Evolutionary conservation across 2,113 vertebrate species (phyloP).

Genomic region (Bos javanicus): DNA sequence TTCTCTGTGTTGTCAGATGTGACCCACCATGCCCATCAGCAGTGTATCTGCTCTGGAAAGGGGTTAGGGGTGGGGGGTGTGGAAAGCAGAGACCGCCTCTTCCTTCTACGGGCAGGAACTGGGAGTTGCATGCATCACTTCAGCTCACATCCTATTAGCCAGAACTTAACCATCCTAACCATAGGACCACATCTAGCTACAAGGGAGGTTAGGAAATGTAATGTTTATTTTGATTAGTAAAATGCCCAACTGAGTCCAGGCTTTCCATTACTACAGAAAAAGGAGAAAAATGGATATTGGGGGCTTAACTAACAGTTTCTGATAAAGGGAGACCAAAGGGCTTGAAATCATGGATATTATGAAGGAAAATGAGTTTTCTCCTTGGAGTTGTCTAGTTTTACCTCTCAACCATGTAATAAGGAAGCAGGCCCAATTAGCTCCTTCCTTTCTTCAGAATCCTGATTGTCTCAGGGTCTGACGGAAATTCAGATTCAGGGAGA

Average conservation of each 20-base stretch:
- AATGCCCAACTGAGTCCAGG: background rate
- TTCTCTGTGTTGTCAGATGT: background rate
- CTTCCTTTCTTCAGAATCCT: background rate
- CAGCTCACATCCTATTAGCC: background rate
- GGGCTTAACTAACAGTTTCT: background rate
- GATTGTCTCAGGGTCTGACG: background rate
- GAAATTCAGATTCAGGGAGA: background rate
- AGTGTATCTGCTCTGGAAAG: background rate
- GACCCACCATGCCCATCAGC: accelerated
- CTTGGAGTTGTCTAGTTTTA: background rate
- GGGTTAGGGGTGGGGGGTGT: background rate
- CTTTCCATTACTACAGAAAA: background rate
- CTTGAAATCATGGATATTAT: background rate
- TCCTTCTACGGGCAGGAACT: background rate
- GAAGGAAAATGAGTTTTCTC: background rate
- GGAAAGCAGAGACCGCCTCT: background rate
- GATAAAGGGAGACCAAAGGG: background rate
- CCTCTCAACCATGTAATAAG: background rate
- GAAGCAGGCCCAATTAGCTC: background rate
- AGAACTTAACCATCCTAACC: background rate
- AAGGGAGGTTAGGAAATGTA: background rate
- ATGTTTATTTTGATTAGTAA: background rate
- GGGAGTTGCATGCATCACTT: background rate
- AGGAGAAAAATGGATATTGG: background rate
- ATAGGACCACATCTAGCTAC: background rate